phyloP scores from a whole-genome alignment of 2,113 vertebrate species.

The Heterochromis multidens region DNA sequence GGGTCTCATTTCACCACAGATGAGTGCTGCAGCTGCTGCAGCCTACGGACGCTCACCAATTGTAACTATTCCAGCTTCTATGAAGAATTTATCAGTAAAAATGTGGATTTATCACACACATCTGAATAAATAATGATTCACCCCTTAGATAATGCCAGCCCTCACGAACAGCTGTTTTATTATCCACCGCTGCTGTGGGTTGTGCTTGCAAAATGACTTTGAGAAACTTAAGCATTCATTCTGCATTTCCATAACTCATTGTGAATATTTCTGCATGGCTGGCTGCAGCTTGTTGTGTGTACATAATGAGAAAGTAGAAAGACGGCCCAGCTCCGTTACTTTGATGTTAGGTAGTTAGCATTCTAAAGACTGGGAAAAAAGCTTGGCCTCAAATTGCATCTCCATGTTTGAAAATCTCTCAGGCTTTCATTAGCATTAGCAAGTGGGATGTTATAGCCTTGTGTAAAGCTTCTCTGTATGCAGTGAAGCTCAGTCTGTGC shows the following conservation, averaged over 20 bases:
- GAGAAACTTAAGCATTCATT: slow-evolving; percentile 20
- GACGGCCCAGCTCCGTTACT: slow-evolving; percentile 35
- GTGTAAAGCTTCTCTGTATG: slow-evolving; percentile 52
- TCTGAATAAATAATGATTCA: neutral
- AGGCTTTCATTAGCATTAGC: slow-evolving; percentile 66
- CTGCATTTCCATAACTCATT: slow-evolving; percentile 35
- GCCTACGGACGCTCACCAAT: slow-evolving; percentile 91
- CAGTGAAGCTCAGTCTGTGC: slow-evolving; percentile 8
- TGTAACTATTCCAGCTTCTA: slow-evolving; percentile 73
- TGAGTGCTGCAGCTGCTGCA: slow-evolving; percentile 85
- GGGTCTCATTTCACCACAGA: slow-evolving; percentile 89
- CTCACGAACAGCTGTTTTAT: neutral
- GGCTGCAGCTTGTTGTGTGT: slow-evolving; percentile 43
- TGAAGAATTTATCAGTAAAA: neutral
- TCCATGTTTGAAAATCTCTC: slow-evolving; percentile 57
- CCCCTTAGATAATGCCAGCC: neutral
- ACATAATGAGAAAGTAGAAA: slow-evolving; percentile 52
- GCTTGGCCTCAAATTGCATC: slow-evolving; percentile 24
- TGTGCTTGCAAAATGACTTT: slow-evolving; percentile 26
- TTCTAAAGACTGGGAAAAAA: slow-evolving; percentile 44
- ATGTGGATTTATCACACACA: neutral
- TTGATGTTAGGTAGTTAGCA: slow-evolving; percentile 65
- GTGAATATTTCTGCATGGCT: slow-evolving; percentile 39
- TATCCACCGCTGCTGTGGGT: neutral
- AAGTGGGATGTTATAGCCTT: slow-evolving; percentile 48